Base-by-base conservation (phyloP, 92 coral and sea anemone species). In the Metridium senile region DNA sequence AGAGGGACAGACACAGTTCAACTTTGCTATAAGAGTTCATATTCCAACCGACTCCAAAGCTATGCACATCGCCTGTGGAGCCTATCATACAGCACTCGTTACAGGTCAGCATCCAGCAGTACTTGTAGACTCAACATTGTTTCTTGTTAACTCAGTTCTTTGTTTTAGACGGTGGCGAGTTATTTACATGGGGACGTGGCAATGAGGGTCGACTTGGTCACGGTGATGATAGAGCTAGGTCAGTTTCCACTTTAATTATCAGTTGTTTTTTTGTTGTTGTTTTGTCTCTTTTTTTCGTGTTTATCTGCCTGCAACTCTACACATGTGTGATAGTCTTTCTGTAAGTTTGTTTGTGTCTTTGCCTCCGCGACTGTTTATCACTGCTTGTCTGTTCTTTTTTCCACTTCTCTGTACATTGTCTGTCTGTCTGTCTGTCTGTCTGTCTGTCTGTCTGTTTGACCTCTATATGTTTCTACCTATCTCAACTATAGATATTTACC, bases 171-270 rank as follows among this genome's bases (percentile, higher is more conserved):
- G 66, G 76, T 26, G 99, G 99, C 10, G 97, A 95, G 74, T 79
- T 95, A 13, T 87, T 92, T 61, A 89, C 97, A 0, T 95, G 99
- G 99, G 99, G 99, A 10, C 89, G 85, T 57, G 96, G 96, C 58
- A 84, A 76, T 22, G 93, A 88, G 28, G 97, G 99, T 0, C 82
- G 94, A 39, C 89, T 95, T 19, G 99, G 99, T 9, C 99, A 95
- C 71, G 97, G 96, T 26, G 99, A 92, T 68, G 71, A 66, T 47
- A 75, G 68, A 51, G 79, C 81, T 70, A 95, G 97, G 99, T 85
- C n/a, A 49, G 58, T 26, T 58, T 23, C 8, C 7, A n/a, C n/a
- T n/a, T n/a, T n/a, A n/a, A n/a, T n/a, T n/a, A n/a, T n/a, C n/a
- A n/a, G n/a, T n/a, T n/a, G n/a, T n/a, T n/a, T n/a, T n/a, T n/a